Percentiles rank a stretch among this genome's conserved stretches.
Conservation (phyloP, 2,888 invertebrate species). For the Empis livida region DNA sequence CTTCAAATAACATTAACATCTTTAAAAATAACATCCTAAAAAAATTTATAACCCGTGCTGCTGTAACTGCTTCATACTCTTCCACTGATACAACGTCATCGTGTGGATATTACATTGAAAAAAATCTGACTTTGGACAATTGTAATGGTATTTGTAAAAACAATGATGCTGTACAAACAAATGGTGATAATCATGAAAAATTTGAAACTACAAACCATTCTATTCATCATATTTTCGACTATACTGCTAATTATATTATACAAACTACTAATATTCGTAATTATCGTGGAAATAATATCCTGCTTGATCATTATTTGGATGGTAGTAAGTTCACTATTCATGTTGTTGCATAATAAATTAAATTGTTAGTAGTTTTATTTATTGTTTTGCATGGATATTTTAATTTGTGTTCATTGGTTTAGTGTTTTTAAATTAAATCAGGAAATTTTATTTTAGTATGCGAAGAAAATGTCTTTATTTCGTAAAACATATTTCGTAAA, state of each 20-base stretch:
- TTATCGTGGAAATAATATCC: conserved; percentile 12
- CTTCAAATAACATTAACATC: conserved; percentile 8
- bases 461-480: no score
- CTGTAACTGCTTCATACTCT: conserved; percentile 12
- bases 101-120: neutral
- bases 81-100: conserved; percentile 9
- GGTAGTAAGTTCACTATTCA: conserved; percentile 28
- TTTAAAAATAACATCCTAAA: conserved; percentile 13
- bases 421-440: no score
- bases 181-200: neutral
- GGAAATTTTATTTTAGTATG: no score
- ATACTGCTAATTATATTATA: conserved; percentile 6
- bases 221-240: neutral
- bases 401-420: neutral
- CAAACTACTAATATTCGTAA: neutral
- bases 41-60: conserved; percentile 5
- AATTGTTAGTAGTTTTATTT: no score
- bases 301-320: conserved; percentile 26
- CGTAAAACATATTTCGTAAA: no score
- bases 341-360: no score
- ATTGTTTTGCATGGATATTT: neutral
- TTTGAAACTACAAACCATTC: neutral
- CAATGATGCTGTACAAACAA: neutral
- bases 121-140: neutral
- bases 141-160: no score